Conservation (phyloP, 2,888 invertebrate genomes). For the Nowickia ferox region DNA sequence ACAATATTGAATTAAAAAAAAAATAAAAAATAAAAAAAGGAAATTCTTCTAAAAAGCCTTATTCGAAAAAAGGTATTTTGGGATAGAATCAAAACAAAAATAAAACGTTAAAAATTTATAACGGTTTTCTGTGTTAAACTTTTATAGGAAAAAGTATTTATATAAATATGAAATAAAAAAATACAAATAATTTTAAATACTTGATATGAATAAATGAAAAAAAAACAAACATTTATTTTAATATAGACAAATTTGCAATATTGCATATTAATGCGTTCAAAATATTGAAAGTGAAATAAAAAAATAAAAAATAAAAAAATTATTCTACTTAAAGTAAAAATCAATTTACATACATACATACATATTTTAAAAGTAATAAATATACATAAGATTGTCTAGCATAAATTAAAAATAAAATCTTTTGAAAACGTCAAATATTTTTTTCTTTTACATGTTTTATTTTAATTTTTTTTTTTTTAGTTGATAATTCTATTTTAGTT, state of each 20-base stretch:
- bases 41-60: slow-evolving; percentile 65
- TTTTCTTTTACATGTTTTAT: not conserved
- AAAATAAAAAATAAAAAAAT: not conserved
- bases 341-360: not conserved
- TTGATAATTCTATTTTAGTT: not conserved
- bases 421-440: not conserved
- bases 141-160: slow-evolving; percentile 71
- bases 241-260: slow-evolving; percentile 55
- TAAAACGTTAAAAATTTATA: not conserved
- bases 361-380: slow-evolving; percentile 1
- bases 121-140: slow-evolving; percentile 50
- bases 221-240: slow-evolving; percentile 27
- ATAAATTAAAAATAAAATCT: slow-evolving; percentile 27
- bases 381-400: slow-evolving; percentile 20
- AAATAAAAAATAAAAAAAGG: not conserved
- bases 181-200: slow-evolving; percentile 27
- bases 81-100: slow-evolving; percentile 50
- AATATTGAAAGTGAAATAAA: slow-evolving; percentile 22
- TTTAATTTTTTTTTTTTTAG: not conserved
- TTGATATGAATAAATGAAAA: slow-evolving; percentile 3
- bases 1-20: not conserved
- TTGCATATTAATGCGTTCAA: slow-evolving; percentile 56
- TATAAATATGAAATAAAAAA: slow-evolving; percentile 57
- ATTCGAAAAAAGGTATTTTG: slow-evolving; percentile 69
- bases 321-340: slow-evolving; percentile 25